These are phyloP conservation scores for Cephus rjabovi DNA, from an alignment of 2,888 invertebrate species.

Conservation along the genomic window DNA sequence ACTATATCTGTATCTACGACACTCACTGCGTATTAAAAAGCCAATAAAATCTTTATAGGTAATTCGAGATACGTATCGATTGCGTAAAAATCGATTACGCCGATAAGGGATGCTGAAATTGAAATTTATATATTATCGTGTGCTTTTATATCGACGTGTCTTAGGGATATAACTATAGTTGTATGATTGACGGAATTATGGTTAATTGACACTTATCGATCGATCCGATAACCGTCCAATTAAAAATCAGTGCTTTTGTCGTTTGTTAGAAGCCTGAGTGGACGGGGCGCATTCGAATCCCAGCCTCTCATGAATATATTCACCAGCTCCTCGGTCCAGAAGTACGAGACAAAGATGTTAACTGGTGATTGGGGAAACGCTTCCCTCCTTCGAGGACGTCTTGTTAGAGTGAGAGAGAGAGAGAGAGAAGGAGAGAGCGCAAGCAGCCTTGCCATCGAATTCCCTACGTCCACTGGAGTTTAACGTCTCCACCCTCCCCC, in stretches of 20 bases:
- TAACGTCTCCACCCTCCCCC: conserved; percentile 39
- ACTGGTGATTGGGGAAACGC: conserved; percentile 59
- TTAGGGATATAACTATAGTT: conserved; percentile 16
- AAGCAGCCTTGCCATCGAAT: conserved; percentile 43
- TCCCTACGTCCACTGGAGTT: conserved; percentile 44
- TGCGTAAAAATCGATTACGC: not conserved
- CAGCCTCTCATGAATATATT: conserved; percentile 59
- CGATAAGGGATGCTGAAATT: not conserved
- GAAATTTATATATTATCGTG: not conserved
- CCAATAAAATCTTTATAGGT: not conserved
- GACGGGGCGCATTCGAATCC: conserved; percentile 12
- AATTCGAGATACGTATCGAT: not conserved
- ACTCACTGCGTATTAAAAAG: not conserved
- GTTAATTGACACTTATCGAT: conserved; percentile 47
- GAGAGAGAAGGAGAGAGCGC: not conserved
- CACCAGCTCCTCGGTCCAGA: conserved; percentile 49
- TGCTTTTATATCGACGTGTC: not conserved
- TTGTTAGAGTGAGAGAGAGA: conserved; percentile 46
- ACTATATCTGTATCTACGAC: not conserved
- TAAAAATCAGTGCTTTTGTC: conserved; percentile 49
- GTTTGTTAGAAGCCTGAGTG: conserved; percentile 40
- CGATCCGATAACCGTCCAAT: conserved; percentile 43
- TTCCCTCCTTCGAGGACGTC: conserved; percentile 57
- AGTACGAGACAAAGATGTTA: conserved; percentile 61
- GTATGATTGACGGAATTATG: conserved; percentile 40